These are phyloP conservation scores for Stratiomys singularior DNA, from an alignment of 2,888 invertebrate genomes.

Conservation along the genomic window DNA sequence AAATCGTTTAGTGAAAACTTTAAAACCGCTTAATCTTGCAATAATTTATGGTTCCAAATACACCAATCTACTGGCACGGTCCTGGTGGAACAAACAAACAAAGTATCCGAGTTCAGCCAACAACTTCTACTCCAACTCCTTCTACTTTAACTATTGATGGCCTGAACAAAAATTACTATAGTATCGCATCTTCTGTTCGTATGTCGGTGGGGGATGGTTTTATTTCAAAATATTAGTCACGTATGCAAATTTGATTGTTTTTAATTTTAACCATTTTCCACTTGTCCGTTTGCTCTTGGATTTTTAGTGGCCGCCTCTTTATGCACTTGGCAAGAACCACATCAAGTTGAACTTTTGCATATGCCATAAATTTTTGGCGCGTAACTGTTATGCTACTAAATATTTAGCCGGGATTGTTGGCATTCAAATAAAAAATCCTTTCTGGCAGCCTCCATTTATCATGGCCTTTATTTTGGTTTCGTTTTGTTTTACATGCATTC, in stretches of 20 bases:
- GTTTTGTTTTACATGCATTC: too few species aligned
- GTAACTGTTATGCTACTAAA: not conserved
- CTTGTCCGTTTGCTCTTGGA: conserved; percentile 2
- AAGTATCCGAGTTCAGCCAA: too few species aligned
- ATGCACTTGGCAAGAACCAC: not conserved
- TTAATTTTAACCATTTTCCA: conserved; percentile 10
- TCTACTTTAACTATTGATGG: too few species aligned
- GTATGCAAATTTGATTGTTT: conserved; percentile 41
- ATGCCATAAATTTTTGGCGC: not conserved
- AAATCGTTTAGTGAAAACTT: too few species aligned
- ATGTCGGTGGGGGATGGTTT: too few species aligned
- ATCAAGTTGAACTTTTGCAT: not conserved
- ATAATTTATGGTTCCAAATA: too few species aligned
- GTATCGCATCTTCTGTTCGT: too few species aligned
- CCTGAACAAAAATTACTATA: too few species aligned
- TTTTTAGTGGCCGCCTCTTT: conserved; percentile 14
- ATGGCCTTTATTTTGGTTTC: not conserved
- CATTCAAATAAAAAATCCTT: not conserved
- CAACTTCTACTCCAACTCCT: too few species aligned
- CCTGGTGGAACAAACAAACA: too few species aligned
- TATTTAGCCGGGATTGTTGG: not conserved
- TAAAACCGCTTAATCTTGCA: too few species aligned
- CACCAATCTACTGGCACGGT: too few species aligned
- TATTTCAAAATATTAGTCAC: conserved; percentile 31
- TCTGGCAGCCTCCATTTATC: not conserved